Evolutionary conservation across 2,888 invertebrate species (phyloP).

Genomic region (Empis livida): DNA sequence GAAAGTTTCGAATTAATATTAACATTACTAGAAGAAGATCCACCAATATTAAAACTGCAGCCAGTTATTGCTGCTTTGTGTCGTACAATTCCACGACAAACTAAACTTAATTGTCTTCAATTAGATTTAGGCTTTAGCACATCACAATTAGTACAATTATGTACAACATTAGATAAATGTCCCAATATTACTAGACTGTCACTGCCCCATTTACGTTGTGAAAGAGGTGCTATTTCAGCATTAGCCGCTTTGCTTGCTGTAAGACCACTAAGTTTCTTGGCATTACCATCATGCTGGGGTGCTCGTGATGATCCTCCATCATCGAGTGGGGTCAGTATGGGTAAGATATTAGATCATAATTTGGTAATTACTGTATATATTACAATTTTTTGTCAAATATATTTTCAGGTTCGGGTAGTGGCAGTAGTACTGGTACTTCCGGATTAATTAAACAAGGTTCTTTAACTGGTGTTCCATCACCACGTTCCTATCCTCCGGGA

Average conservation of each 20-base stretch:
- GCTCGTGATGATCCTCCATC: slow-evolving; percentile 40
- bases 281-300: slow-evolving; percentile 41
- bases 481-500: slow-evolving; percentile 26
- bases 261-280: slow-evolving; percentile 38
- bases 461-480: slow-evolving; percentile 23
- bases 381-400: neutral
- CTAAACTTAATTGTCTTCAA: slow-evolving; percentile 38
- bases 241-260: slow-evolving; percentile 38
- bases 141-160: slow-evolving; percentile 40
- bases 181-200: slow-evolving; percentile 40
- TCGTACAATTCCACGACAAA: slow-evolving; percentile 20
- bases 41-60: slow-evolving; percentile 37
- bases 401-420: slow-evolving; percentile 31
- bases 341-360: slow-evolving; percentile 21
- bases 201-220: slow-evolving; percentile 42
- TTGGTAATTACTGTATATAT: neutral
- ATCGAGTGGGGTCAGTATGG: slow-evolving; percentile 39
- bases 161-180: slow-evolving; percentile 38
- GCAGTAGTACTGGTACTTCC: slow-evolving; percentile 35
- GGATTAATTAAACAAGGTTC: slow-evolving; percentile 26
- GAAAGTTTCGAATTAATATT: slow-evolving; percentile 41
- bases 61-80: slow-evolving; percentile 42
- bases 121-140: slow-evolving; percentile 42
- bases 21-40: slow-evolving; percentile 41
- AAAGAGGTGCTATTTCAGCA: slow-evolving; percentile 40